Evolutionary conservation across 1,140 invertebrate genomes (phyloP), one percentile per base, ranked within the genome.

Genomic region (Subanguina moxae): DNA sequence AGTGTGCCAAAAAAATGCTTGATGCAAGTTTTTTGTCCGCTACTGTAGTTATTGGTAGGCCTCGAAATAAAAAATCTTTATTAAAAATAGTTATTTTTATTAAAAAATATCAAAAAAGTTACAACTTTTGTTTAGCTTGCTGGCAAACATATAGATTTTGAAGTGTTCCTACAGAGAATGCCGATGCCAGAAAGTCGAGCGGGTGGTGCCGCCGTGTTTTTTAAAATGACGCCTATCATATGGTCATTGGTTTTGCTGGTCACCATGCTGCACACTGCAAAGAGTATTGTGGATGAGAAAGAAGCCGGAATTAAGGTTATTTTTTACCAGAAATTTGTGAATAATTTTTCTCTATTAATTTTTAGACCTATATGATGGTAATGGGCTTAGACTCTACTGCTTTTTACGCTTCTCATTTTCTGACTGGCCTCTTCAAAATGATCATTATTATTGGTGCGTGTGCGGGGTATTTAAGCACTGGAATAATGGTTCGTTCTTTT

Each of bases 311-410:
- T 76, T 21, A 78, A 78, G 68, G 73, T 76, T 21, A 23, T 25
- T 17, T 69, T 23, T 71, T 46, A 25, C 8, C 57, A 57, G 15
- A 48, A 62, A 27, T n/a, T 25, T 32, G 23, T 61, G 15, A 46
- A 42, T 15, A 66, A 45, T 66, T 66, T 3, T 28, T 11, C 13
- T 21, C 15, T n/a, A n/a, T n/a, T 5, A 38, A 38, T 8, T n/a
- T 76, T 57, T 57, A 73, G 65, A 78, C 74, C 21, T 78, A 78
- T 45, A 76, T 76, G 76, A 57, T 76, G 56, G 76, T 78, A 11
- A 76, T 76, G 74, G 74, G 74, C 21, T 56, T 76, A 25, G 45
- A 76, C 32, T 67, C 74, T 9, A 48, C 68, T 19, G 76, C 76
- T 13, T 76, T 76, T 27, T 76, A 76, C 32, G 65, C 43, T 13